Base-by-base conservation (phyloP, 2,888 invertebrate genomes). In the Chalcis sispes region DNA sequence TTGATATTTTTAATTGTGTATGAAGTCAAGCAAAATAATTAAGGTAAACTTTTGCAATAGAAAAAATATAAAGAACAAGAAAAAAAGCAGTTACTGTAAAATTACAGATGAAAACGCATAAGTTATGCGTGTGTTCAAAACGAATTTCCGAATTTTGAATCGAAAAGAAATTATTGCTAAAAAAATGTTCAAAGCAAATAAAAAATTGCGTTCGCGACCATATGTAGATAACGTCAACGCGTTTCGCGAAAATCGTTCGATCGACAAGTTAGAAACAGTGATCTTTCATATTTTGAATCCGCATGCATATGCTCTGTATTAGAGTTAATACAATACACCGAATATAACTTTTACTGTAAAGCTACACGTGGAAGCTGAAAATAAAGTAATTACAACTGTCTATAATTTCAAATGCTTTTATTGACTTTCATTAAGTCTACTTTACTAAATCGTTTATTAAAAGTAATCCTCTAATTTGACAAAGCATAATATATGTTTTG, bases 361-460 rank as follows among this genome's bases (percentile, higher is more conserved):
- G 84, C 81, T 82, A 85, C 84, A 85, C 83, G 83, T 84, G 84
- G 84, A 86, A 83, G 82, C 82, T 85, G 82, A 83, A 62, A 87
- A 87, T 87, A 87, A 88, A 88, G 82, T 86, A 82, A 88, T 86
- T 86, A 87, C 80, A 85, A 87, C 83, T 86, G 84, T 87, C 82
- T 77, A 72, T 76, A 64, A 66, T 56, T 59, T 25, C 36, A 59
- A 52, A 72, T 84, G 78, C 65, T 64, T 77, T 72, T 32, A 50
- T 50, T 64, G 5, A 20, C 32, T 42, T 15, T 2, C 7, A 50
- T 65, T 40, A 50, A 59, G 2, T 62, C 52, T 29, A 2, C 18
- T 54, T 54, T 3, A 27, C 15, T n/a, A 20, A 29, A 54, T 29
- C 29, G 27, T 10, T 54, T 54, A 23, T 29, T 15, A 27, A 27